Evolutionary conservation across 2,113 vertebrate species (phyloP).

Genomic region (Stegostoma tigrinum): DNA sequence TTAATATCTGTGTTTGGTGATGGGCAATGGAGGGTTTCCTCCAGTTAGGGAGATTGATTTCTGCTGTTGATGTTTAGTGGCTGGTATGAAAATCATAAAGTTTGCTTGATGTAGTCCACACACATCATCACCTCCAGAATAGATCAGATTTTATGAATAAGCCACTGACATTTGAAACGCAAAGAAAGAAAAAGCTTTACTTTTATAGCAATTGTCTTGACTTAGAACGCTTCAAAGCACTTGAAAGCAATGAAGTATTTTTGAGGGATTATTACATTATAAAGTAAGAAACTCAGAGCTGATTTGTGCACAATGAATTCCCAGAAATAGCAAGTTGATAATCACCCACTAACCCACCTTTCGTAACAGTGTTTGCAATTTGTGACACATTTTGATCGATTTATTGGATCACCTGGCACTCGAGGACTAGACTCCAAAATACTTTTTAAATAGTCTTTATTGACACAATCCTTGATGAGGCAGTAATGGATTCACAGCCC

Average conservation of each 20-base stretch:
- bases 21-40: background rate
- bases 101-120: background rate
- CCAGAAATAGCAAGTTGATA: background rate
- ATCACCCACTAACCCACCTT: background rate
- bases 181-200: background rate
- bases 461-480: too few relatives aligned
- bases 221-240: background rate
- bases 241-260: background rate
- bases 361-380: background rate
- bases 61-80: background rate
- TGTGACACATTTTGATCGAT: too few relatives aligned
- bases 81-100: background rate
- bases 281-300: background rate
- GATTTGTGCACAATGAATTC: background rate
- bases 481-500: too few relatives aligned
- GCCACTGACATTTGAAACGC: background rate
- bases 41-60: background rate
- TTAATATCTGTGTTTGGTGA: background rate
- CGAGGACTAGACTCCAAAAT: too few relatives aligned
- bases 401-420: too few relatives aligned
- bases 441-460: too few relatives aligned
- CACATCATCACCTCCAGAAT: background rate
- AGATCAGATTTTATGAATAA: background rate
- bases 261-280: background rate
- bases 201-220: background rate